A percentile compares a stretch with the other conserved stretches of the same genome.
phyloP scores from a whole-genome alignment of 2,888 invertebrate genomes.

The Willowsia nigromaculata region DNA sequence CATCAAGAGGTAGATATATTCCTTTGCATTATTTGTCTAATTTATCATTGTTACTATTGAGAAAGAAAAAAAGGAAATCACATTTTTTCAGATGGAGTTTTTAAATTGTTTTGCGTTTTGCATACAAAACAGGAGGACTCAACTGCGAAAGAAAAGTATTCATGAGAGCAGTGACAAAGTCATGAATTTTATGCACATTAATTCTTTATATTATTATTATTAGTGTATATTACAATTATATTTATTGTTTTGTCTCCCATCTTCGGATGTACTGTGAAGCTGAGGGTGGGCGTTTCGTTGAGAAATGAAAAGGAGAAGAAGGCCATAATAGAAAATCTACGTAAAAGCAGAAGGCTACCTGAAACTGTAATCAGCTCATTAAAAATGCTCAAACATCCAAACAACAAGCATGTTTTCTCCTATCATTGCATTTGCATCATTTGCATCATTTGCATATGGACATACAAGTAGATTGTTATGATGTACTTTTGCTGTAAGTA shows the following conservation, averaged over 20 bases:
- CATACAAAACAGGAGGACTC: not conserved
- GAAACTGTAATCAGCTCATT: conserved; percentile 70
- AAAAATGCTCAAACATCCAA: conserved; percentile 62
- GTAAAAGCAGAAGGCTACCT: conserved; percentile 56
- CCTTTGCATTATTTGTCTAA: not conserved
- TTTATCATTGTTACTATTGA: conserved; percentile 33
- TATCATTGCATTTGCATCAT: conserved; percentile 54
- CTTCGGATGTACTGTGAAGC: conserved; percentile 11
- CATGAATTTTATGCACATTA: conserved; percentile 15
- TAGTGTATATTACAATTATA: conserved; percentile 33
- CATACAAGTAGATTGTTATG: conserved; percentile 20
- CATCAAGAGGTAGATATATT: not conserved
- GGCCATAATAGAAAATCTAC: not conserved
- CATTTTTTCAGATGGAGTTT: conserved; percentile 22
- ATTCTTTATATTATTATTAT: conserved; percentile 13
- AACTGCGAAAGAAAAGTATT: not conserved
- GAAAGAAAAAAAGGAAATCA: not conserved
- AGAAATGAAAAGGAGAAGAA: conserved; percentile 28
- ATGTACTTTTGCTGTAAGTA: conserved; percentile 10
- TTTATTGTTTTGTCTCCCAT: not conserved
- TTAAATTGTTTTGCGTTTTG: conserved; percentile 12
- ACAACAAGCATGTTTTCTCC: conserved; percentile 55
- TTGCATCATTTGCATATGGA: not conserved
- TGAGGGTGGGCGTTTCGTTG: conserved; percentile 53
- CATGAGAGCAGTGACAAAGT: conserved; percentile 41